Conservation (phyloP, 2,888 invertebrate genomes). For the Conops quadrifasciatus region DNA sequence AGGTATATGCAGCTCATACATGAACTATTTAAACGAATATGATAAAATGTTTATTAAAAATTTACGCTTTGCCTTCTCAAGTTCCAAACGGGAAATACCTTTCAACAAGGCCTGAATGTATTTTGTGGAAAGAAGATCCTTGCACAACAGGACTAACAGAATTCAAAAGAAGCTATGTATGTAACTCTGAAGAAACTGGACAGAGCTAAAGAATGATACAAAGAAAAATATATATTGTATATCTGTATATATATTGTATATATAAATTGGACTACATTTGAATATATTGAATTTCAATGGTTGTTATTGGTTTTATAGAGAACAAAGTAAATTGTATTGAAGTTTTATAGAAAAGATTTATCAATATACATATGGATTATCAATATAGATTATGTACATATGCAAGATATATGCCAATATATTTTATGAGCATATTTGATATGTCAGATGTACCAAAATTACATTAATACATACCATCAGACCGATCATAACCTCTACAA, state of each 20-base stretch:
- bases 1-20: not conserved
- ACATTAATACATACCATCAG: conserved; percentile 31
- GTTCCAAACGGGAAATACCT: conserved; percentile 19
- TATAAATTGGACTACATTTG: conserved; percentile 8
- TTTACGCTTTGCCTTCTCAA: conserved; percentile 22
- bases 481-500: conserved; percentile 25
- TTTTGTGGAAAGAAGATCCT: conserved; percentile 26
- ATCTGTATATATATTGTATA: conserved; percentile 3
- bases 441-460: not conserved
- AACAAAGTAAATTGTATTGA: not conserved
- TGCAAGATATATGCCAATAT: conserved; percentile 9
- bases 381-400: conserved; percentile 4
- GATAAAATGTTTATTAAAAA: conserved; percentile 15
- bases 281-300: conserved; percentile 8
- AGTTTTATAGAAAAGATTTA: not conserved
- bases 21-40: conserved; percentile 4
- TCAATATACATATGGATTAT: not conserved
- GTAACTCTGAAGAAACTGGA: conserved; percentile 32
- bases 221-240: conserved; percentile 8
- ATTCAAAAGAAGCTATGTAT: conserved; percentile 22
- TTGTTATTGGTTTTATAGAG: not conserved
- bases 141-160: conserved; percentile 23
- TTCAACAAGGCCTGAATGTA: conserved; percentile 27
- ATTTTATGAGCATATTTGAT: conserved; percentile 1
- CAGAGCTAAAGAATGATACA: conserved; percentile 32